Evolutionary conservation across 2,113 vertebrate species (phyloP).

Genomic region (Plotosus lineatus): DNA sequence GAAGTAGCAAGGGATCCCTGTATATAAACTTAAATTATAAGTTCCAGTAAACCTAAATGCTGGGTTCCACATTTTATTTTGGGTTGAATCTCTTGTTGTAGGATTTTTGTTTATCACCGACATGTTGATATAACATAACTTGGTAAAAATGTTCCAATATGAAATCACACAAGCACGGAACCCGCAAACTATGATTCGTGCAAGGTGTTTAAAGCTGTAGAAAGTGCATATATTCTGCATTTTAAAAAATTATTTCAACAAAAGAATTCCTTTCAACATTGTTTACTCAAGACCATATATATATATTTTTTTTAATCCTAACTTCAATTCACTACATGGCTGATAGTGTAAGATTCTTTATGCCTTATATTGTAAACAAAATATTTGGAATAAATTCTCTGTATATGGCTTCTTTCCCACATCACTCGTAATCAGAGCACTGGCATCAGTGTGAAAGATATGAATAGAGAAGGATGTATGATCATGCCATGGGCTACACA

Average conservation of each 20-base stretch:
- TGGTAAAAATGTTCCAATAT: neutral
- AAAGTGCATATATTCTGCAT: neutral
- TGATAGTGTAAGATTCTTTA: neutral
- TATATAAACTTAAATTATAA: neutral
- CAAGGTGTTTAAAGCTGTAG: neutral
- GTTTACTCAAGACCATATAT: too few species aligned
- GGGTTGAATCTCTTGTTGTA: neutral
- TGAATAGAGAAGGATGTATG: neutral
- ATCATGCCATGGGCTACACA: neutral
- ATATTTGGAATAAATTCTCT: neutral
- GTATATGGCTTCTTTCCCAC: neutral
- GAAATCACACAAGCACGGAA: neutral
- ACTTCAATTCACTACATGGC: neutral
- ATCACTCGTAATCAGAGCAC: neutral
- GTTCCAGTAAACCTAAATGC: neutral
- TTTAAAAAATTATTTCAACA: neutral
- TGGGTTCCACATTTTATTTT: neutral
- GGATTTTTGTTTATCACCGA: neutral
- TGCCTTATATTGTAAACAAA: neutral
- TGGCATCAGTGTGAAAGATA: neutral
- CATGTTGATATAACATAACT: neutral
- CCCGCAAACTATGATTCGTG: neutral
- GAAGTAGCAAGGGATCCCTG: too few species aligned
- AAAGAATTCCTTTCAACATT: neutral
- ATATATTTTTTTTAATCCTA: too few species aligned